Evolutionary conservation across 2,888 invertebrate species (phyloP), one percentile per base, ranked within the genome.

Genomic region (Hedya salicella): DNA sequence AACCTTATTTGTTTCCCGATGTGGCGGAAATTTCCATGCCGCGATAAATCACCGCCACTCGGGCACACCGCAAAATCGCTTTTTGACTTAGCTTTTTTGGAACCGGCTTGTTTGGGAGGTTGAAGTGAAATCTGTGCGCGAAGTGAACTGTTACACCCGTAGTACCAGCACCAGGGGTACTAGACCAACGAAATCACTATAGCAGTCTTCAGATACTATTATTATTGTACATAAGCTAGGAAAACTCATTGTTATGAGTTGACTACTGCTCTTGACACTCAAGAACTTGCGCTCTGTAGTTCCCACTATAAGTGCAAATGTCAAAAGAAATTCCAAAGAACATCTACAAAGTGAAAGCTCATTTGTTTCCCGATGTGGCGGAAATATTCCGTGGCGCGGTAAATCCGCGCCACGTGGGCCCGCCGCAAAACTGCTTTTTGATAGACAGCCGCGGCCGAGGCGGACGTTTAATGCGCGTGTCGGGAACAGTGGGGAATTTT

Each of bases 391-490:
- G 82, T 78, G 77, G n/a, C n/a, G 86, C 85, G 83, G 86, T 86
- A 83, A 88, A 87, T 88, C 88, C 80, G 75, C 77, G 75, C 76
- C 82, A 80, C 87, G 87, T 82, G 86, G 85, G 81, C 80, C 77
- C 75, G 78, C 89, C 89, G 75, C 89, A 88, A 81, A 86, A 88
- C 83, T 87, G 86, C 86, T 83, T 84, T 88, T 86, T 88, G 88
- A 89, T 88, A 86, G 88, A 36, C 36, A 36, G 36, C 36, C 36
- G 36, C 11, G 36, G 36, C 11, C 13, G 36, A 36, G 13, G 6
- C 36, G 9, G 36, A 36, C 36, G 36, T 36, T 36, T 36, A 36
- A 36, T 36, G 36, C 74, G n/a, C n/a, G 78, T 78, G 78, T 81
- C 80, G 79, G 80, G 79, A 79, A 78, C 85, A 84, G 79, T 75